Base-by-base conservation (phyloP, 2,888 invertebrate genomes). In the Oasisia sp. region DNA sequence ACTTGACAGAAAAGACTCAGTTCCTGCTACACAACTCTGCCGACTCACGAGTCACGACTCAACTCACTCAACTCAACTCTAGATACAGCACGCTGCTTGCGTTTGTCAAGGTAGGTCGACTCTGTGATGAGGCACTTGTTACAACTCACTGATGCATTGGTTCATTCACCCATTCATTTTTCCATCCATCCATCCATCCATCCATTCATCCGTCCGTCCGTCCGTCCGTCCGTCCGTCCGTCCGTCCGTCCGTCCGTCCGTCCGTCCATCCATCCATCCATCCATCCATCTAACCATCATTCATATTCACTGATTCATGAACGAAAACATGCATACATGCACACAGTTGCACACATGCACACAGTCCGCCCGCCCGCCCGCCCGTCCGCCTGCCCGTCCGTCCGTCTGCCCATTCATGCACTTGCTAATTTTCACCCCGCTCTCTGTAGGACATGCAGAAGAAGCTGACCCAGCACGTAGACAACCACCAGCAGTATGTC, bases 401-500 rank as follows among this genome's bases (percentile, higher is more conserved):
- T 38, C 38, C 38, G 38, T 50, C 50, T 11, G 11, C 45, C 50
- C 50, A 38, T 38, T 32, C 90, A 44, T 5, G 7, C 74, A 74
- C 27, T 74, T 27, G n/a, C 27, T 19, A 19, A 74, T 74, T 19
- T 27, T 32, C 14, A 14, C 2, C 7, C 91, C 56, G 11, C 44
- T 32, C 19, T 32, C 89, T 93, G n/a, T 93, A 95, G 95, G 96
- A 96, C 90, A 94, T 95, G 91, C 89, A 95, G 93, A 96, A 95
- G 94, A 94, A 95, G 12, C 95, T 95, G 93, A 98, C 98, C 95
- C 97, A 97, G 93, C 98, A 98, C 96, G 98, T 98, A 0, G 97
- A 97, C 94, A 98, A 98, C 92, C 99, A 99, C 95, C 98, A 98
- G 94, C 97, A 98, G 95, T 99, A 98, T 96, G 98, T 98, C 95